These are phyloP conservation scores for Myripristis jacobus DNA, from an alignment of 2,797 vertebrate genomes.

Conservation along the genomic window DNA sequence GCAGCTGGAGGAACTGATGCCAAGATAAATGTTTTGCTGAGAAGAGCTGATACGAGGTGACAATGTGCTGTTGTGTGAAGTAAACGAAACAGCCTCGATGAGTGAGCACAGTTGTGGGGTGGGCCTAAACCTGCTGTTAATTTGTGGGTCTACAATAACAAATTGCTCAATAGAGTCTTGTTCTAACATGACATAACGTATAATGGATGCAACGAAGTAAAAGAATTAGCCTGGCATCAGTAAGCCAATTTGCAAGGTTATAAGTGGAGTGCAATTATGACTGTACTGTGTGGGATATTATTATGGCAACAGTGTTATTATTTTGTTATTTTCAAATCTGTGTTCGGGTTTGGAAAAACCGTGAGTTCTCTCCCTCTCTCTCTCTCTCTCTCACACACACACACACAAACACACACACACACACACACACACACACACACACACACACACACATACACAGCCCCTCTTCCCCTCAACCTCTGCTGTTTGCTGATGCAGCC, in stretches of 20 bases:
- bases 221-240: not conserved
- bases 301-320: too few relatives aligned
- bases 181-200: not conserved
- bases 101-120: constrained; percentile 7
- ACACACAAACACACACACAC: constrained; percentile 19
- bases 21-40: constrained; percentile 40
- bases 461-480: constrained; percentile 12
- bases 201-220: constrained; percentile 1
- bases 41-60: constrained; percentile 26
- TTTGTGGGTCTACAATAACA: constrained; percentile 19
- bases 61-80: constrained; percentile 22
- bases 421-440: constrained; percentile 6
- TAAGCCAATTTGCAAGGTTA: not conserved
- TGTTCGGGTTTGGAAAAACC: too few relatives aligned
- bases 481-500: constrained; percentile 59
- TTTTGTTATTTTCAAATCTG: too few relatives aligned
- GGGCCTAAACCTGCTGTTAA: constrained; percentile 12
- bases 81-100: constrained; percentile 13
- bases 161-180: constrained; percentile 10
- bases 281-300: not conserved
- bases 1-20: constrained; percentile 21
- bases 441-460: constrained; percentile 19
- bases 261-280: not conserved
- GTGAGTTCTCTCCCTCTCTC: too few relatives aligned
- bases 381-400: not conserved